Conservation (phyloP, 2,113 vertebrate genomes). For the Neogale vison region DNA sequence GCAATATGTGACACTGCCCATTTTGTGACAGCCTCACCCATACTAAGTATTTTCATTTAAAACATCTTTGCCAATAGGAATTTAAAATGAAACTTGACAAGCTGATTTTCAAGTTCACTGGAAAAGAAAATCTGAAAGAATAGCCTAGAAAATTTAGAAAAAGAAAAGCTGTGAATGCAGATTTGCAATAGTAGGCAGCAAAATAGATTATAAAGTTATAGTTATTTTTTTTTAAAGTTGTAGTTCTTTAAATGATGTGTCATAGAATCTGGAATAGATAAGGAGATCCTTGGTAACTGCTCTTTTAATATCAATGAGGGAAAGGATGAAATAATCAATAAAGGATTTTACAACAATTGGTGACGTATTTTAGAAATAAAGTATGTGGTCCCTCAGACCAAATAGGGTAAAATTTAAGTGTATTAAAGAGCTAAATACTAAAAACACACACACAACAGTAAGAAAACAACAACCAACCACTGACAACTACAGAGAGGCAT, state of each 20-base stretch:
- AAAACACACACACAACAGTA: neutral
- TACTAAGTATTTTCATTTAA: constrained; percentile 38
- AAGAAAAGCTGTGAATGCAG: neutral
- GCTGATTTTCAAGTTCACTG: constrained; percentile 70
- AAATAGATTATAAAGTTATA: constrained; percentile 33
- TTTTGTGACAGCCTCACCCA: neutral
- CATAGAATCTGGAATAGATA: neutral
- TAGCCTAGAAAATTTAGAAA: constrained; percentile 54
- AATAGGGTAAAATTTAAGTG: constrained; percentile 39
- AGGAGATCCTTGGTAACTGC: neutral
- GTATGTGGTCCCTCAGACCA: neutral
- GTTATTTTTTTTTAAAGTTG: neutral
- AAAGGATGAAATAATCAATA: constrained; percentile 25
- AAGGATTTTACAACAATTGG: neutral
- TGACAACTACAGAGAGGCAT: neutral
- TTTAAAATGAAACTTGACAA: constrained; percentile 67
- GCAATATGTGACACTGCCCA: neutral
- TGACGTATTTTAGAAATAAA: neutral
- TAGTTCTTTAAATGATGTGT: constrained; percentile 43
- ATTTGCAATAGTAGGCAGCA: neutral
- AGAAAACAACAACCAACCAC: neutral
- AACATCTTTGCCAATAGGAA: constrained; percentile 51
- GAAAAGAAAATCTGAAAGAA: constrained; percentile 67
- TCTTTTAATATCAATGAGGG: constrained; percentile 20
- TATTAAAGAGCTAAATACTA: constrained; percentile 6